phyloP scores from a whole-genome alignment of 2,888 invertebrate species.

The Helleia helle region DNA sequence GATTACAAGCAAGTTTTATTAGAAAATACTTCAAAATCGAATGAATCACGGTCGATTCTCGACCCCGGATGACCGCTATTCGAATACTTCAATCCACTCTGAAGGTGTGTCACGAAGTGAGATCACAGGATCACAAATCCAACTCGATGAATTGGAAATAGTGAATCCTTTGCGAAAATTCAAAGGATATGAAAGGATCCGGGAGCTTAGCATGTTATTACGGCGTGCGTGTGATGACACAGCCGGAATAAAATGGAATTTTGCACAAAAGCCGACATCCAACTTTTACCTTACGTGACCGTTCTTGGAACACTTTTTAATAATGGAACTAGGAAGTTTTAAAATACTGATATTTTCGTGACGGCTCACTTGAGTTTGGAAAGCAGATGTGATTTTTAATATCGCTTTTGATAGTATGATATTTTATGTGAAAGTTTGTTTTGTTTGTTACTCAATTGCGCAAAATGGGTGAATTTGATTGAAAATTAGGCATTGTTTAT shows the following conservation, averaged over 20 bases:
- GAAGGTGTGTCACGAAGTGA: conserved; percentile 20
- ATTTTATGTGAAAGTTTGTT: no score
- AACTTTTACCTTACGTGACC: conserved; percentile 19
- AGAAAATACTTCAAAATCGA: no score
- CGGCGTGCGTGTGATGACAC: conserved; percentile 43
- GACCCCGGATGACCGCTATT: no score
- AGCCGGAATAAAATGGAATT: conserved; percentile 43
- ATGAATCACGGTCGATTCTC: no score
- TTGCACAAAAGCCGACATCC: conserved; percentile 24
- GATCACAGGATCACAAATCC: conserved; percentile 32
- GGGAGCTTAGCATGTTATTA: conserved; percentile 13
- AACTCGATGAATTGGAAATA: conserved; percentile 39
- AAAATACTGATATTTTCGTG: not conserved
- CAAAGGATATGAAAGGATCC: conserved; percentile 20
- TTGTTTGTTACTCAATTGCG: no score
- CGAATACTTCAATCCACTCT: no score
- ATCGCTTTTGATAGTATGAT: no score
- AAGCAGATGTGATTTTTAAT: no score
- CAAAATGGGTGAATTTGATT: no score
- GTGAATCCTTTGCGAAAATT: conserved; percentile 47
- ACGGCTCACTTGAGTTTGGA: no score
- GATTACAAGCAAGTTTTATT: no score
- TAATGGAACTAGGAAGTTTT: conserved; percentile 4
- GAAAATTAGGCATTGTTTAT: no score
- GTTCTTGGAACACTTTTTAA: conserved; percentile 6